Percentiles rank a stretch among this genome's conserved stretches.
These are phyloP conservation scores for Andricus curvator DNA, from an alignment of 2,888 invertebrate species.

Conservation along the genomic window DNA sequence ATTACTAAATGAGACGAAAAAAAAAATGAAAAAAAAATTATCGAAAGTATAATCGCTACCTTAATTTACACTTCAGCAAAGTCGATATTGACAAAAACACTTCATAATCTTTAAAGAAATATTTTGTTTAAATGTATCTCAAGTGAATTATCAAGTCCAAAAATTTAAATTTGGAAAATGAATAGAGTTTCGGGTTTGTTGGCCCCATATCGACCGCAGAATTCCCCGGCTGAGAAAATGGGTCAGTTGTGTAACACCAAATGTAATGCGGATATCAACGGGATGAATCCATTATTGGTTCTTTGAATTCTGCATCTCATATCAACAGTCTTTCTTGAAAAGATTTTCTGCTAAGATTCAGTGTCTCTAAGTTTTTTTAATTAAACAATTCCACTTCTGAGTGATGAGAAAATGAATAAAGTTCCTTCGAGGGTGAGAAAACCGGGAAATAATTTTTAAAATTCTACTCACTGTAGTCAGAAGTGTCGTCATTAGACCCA, in stretches of 20 bases:
- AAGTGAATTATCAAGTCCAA: background rate
- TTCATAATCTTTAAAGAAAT: background rate
- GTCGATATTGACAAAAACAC: background rate
- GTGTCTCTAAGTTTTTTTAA: background rate
- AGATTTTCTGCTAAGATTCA: background rate
- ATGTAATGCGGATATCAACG: background rate
- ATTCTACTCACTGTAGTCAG: constrained; percentile 89
- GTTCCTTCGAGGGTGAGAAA: background rate
- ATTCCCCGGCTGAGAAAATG: constrained; percentile 23
- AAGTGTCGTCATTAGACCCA: constrained; percentile 89
- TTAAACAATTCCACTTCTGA: background rate
- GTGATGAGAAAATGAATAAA: background rate
- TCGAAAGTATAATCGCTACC: background rate
- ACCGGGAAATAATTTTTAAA: background rate
- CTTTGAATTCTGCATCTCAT: background rate
- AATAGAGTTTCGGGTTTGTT: background rate
- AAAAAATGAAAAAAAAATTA: background rate
- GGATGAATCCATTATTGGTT: background rate
- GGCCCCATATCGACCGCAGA: constrained; percentile 21
- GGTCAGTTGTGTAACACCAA: constrained; percentile 32
- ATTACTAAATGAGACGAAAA: background rate
- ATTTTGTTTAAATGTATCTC: background rate
- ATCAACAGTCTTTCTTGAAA: background rate
- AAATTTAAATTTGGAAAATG: background rate
- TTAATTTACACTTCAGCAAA: background rate